A percentile compares a stretch with the other conserved stretches of the same genome.
Evolutionary conservation across 2,113 vertebrate genomes (phyloP).

Genomic region (Dendropsophus ebraccatus): DNA sequence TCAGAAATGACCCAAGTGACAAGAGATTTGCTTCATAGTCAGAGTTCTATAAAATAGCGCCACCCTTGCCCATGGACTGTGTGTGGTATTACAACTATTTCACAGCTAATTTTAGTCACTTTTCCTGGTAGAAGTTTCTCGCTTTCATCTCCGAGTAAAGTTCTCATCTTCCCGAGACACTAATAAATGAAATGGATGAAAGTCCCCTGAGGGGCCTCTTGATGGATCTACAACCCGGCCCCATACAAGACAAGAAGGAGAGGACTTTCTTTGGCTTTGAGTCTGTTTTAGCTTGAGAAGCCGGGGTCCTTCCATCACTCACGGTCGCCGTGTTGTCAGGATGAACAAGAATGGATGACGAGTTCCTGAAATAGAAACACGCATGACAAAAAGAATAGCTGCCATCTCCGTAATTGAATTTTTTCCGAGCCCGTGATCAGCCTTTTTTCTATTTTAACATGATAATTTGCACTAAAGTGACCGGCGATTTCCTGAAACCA

Average conservation of each 20-base stretch:
- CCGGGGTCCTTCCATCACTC: not conserved
- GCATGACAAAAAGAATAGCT: constrained; percentile 31
- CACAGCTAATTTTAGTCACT: not conserved
- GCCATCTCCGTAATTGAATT: constrained; percentile 35
- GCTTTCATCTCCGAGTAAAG: not conserved
- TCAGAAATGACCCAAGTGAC: too few relatives aligned
- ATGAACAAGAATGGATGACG: not conserved
- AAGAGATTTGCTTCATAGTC: too few relatives aligned
- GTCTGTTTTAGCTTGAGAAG: not conserved
- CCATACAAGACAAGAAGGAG: too few relatives aligned
- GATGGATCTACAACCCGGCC: not conserved
- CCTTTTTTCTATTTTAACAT: not conserved
- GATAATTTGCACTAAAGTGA: constrained; percentile 27
- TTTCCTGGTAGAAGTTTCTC: not conserved
- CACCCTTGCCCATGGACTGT: too few relatives aligned
- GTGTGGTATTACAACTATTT: too few relatives aligned
- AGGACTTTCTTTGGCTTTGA: not conserved
- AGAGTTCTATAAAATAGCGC: too few relatives aligned
- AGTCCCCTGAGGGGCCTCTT: not conserved
- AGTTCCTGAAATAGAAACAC: not conserved
- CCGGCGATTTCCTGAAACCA: constrained; percentile 20
- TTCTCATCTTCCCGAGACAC: constrained; percentile 1
- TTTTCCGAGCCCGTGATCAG: not conserved
- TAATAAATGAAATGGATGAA: constrained; percentile 25
- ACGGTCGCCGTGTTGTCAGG: not conserved